Evolutionary conservation across 64 coral and sea anemone genomes (phyloP).

Genomic region (Montipora foliosa): DNA sequence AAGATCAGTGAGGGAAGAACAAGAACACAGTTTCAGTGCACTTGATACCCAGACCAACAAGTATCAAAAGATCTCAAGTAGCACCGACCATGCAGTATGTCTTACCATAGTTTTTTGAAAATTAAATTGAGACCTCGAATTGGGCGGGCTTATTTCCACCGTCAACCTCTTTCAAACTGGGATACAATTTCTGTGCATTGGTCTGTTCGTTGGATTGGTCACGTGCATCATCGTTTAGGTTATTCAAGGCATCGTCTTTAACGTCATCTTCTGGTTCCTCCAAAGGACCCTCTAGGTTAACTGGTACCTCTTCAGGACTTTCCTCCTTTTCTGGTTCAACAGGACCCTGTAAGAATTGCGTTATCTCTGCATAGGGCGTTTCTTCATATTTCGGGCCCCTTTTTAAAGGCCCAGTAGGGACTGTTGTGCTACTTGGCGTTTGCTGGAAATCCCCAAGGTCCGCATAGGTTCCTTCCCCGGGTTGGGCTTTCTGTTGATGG

Average conservation of each 20-base stretch:
- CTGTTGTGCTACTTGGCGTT: background rate
- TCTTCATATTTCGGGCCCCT: slow-evolving; percentile 2
- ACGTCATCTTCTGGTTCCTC: background rate
- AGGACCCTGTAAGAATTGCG: slow-evolving; percentile 20
- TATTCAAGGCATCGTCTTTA: background rate
- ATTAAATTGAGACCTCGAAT: slow-evolving; percentile 8
- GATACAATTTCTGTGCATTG: background rate
- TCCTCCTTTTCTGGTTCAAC: background rate
- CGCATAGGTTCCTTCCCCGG: slow-evolving; percentile 42
- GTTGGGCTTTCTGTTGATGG: slow-evolving; percentile 44
- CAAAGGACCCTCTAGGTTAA: background rate
- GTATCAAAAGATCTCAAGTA: too few species aligned
- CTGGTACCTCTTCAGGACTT: background rate
- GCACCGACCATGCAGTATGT: background rate
- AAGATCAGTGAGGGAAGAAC: too few species aligned
- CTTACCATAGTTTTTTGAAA: background rate
- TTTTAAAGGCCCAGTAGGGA: background rate
- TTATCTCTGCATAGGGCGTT: slow-evolving; percentile 39
- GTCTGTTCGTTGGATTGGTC: background rate
- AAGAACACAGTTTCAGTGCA: too few species aligned
- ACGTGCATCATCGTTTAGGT: background rate
- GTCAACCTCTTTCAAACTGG: background rate
- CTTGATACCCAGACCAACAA: too few species aligned
- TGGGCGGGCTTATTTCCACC: background rate
- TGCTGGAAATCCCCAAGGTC: slow-evolving; percentile 41